Evolutionary conservation across 2,797 vertebrate species (phyloP).

Genomic region (Sebastolobus alascanus): DNA sequence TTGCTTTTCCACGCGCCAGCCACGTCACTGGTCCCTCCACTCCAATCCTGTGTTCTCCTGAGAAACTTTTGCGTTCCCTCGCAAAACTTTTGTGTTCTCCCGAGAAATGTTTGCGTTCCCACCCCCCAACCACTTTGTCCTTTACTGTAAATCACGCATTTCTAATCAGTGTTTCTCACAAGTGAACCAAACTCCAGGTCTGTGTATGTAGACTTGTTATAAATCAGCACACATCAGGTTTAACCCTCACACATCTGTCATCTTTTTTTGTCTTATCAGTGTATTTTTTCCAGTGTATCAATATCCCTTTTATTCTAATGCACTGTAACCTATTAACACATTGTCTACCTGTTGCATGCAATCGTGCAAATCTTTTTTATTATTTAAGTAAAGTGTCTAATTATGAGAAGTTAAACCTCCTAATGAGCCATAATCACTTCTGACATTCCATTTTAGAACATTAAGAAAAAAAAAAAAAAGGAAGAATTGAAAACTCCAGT

Average conservation of each 20-base stretch:
- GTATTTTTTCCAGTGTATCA: not conserved
- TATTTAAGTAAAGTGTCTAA: not conserved
- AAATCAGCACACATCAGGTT: not conserved
- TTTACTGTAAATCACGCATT: not conserved
- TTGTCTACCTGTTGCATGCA: not conserved
- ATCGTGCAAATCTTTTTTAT: not conserved
- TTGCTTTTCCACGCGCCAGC: not conserved
- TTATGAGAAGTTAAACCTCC: not conserved
- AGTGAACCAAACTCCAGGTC: not conserved
- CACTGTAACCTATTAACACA: not conserved
- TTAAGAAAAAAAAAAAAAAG: slow-evolving; percentile 29
- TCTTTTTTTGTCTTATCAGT: not conserved
- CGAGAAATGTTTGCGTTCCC: too few relatives aligned
- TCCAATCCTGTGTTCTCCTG: too few relatives aligned
- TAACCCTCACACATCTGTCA: not conserved
- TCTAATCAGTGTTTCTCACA: not conserved
- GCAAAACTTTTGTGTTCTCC: too few relatives aligned
- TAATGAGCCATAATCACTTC: slow-evolving; percentile 46
- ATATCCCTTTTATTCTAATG: not conserved
- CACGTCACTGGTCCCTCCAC: not conserved
- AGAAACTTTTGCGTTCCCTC: too few relatives aligned
- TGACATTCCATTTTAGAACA: slow-evolving; percentile 58
- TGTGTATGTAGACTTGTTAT: not conserved
- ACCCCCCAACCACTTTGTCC: not conserved
- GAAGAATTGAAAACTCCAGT: not conserved